A percentile compares a stretch with the other conserved stretches of the same genome.
Evolutionary conservation across 2,113 vertebrate species (phyloP).

Genomic region (Bostrychus sinensis): DNA sequence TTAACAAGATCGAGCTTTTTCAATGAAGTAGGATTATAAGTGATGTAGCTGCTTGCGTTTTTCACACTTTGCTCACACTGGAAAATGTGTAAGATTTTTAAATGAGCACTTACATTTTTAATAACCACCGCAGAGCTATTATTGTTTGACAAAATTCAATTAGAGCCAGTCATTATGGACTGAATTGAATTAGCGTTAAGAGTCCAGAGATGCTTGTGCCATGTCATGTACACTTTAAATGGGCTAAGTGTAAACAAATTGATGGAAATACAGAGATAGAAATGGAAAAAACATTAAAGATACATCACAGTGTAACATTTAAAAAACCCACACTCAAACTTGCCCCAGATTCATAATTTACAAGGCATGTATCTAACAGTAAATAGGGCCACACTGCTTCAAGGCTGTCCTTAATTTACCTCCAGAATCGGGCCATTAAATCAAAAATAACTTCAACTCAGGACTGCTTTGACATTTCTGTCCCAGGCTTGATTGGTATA

Average conservation of each 20-base stretch:
- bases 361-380: constrained; percentile 31
- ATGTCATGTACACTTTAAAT: not conserved
- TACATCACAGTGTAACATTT: not conserved
- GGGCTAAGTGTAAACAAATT: not conserved
- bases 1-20: not conserved
- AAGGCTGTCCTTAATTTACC: constrained; percentile 50
- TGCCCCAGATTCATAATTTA: constrained; percentile 64
- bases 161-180: not conserved
- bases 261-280: too few species aligned
- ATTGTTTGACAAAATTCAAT: not conserved
- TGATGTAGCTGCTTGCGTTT: not conserved
- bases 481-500: constrained; percentile 41
- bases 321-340: constrained; percentile 29
- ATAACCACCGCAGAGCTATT: not conserved
- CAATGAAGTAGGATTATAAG: constrained; percentile 12
- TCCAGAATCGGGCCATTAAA: constrained; percentile 43
- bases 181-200: not conserved
- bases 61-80: not conserved
- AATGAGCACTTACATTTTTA: not conserved
- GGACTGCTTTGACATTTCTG: constrained; percentile 32
- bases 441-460: constrained; percentile 51
- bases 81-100: not conserved
- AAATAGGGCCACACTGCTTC: constrained; percentile 43
- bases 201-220: not conserved
- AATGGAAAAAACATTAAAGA: not conserved